Base-by-base conservation (phyloP, 2,888 invertebrate species). In the Spisula solida region DNA sequence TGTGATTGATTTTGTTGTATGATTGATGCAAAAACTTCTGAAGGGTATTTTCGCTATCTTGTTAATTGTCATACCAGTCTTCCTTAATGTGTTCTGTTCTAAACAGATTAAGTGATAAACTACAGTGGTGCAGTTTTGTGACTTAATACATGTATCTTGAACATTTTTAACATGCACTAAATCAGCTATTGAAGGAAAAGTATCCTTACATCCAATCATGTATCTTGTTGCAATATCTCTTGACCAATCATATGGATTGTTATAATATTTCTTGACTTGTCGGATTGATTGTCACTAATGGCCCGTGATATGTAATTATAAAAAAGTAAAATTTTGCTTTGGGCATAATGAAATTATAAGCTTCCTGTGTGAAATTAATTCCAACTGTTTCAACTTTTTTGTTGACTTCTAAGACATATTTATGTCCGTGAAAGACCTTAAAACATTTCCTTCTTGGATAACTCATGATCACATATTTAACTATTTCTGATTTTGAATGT, bases 31-130 rank as follows among this genome's bases (percentile, higher is more conserved):
- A 16, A 18, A n/a, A 66, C 60, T 66, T 66, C 25, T n/a, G 6
- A 25, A 41, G 16, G 16, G 14, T 51, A 51, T 51, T 16, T n/a
- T 66, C 25, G 41, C 41, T 25, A n/a, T 66, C 25, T 25, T 66
- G n/a, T 66, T n/a, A n/a, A 20, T 20, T 12, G n/a, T n/a, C n/a
- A 6, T 25, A 8, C 75, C 75, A 34, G 75, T 75, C 75, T 75
- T 75, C 75, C 75, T n/a, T 66, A 1, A 6, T 66, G 60, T 66
- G 75, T 75, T 75, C 75, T 75, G 75, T 75, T 75, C 18, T 75
- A 75, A 75, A 75, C 75, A 75, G 75, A 75, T 31, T 66, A 6
- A 66, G 25, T 66, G 60, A 12, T 66, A n/a, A 66, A 25, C 60
- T 25, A 25, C 25, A 5, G 4, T 66, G 60, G 20, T 66, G 60